Evolutionary conservation across 23 tunicate species (phyloP), one percentile per base, ranked within the genome.

Genomic region (Trididemnum nubilum): DNA sequence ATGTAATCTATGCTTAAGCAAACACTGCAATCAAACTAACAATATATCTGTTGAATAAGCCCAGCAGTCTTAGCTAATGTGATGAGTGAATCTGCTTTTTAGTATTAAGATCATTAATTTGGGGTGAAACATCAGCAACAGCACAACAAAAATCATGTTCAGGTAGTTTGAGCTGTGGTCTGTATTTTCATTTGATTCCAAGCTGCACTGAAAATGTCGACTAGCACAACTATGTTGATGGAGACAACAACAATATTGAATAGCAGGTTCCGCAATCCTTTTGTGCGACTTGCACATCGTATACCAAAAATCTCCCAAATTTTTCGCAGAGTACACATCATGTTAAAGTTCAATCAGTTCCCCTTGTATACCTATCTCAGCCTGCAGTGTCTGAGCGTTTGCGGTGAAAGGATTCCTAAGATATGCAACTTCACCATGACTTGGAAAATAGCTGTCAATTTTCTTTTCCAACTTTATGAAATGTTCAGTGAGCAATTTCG

Each of bases 341-440:
- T 38, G 38, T 67, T 73, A 61, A 61, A 73, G 61, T 40, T 73
- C 61, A 73, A 73, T 49, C 33, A 73, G 59, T 36, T 73, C 79
- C 60, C 38, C 60, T 73, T 73, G 79, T 61, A 73, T 38, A 40
- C 61, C 79, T 36, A 24, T 49, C 79, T 61, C 74, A 33, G 74
- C 74, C 74, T 33, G 74, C 67, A 61, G 67, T 24, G 82, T 54
- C 82, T 77, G 82, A 77, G 82, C 69, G 69, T 54, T 77, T 69
- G 82, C 82, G 69, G 82, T 77, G 69, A 77, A 77, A 54, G 82
- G 69, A 77, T 77, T 52, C 82, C 82, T 77, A 52, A 77, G 66
- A 31, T 77, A 77, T 52, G 82, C 82, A 77, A 77, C 66, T 77
- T 77, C 82, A 35, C 7, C 82, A 51, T 30, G 80, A 74, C 80